Percentiles rank a stretch among this genome's conserved stretches.
These are phyloP conservation scores for Euproctis similis DNA, from an alignment of 2,888 invertebrate genomes.

Conservation along the genomic window DNA sequence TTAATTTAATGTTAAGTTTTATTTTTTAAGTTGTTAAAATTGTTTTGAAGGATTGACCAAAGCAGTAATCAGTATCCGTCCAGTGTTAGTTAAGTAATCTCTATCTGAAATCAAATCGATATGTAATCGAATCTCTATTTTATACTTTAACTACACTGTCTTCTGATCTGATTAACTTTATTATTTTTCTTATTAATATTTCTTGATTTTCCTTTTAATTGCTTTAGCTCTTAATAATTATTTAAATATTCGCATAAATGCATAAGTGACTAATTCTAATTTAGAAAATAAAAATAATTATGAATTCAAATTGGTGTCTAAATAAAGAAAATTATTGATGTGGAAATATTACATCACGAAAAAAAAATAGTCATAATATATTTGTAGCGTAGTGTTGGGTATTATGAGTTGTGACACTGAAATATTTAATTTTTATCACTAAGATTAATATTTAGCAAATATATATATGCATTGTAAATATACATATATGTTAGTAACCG, in stretches of 20 bases:
- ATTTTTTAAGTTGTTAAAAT: slow-evolving; percentile 9
- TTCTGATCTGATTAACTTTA: slow-evolving; percentile 35
- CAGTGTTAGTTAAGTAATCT: slow-evolving; percentile 63
- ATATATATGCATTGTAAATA: slow-evolving; percentile 29
- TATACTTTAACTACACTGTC: slow-evolving; percentile 26
- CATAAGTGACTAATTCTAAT: no score
- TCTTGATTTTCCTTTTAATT: slow-evolving; percentile 2
- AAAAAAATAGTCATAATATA: slow-evolving; percentile 16
- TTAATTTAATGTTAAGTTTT: slow-evolving; percentile 18
- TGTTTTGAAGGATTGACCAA: slow-evolving; percentile 56
- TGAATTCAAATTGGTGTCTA: slow-evolving; percentile 16
- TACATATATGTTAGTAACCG: slow-evolving; percentile 32
- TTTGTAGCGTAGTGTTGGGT: not conserved
- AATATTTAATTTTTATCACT: slow-evolving; percentile 12
- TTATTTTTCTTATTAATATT: slow-evolving; percentile 20
- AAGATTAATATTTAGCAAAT: slow-evolving; percentile 13
- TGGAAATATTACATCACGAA: slow-evolving; percentile 25
- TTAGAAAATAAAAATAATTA: not conserved
- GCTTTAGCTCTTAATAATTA: slow-evolving; percentile 3
- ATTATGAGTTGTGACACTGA: slow-evolving; percentile 3
- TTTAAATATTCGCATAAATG: not conserved
- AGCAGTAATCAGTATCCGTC: slow-evolving; percentile 76
- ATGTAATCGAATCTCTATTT: slow-evolving; percentile 16
- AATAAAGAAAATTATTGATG: slow-evolving; percentile 6
- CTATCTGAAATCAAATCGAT: no score